Evolutionary conservation across 2,797 vertebrate genomes (phyloP).

Genomic region (Rhincodon typus): DNA sequence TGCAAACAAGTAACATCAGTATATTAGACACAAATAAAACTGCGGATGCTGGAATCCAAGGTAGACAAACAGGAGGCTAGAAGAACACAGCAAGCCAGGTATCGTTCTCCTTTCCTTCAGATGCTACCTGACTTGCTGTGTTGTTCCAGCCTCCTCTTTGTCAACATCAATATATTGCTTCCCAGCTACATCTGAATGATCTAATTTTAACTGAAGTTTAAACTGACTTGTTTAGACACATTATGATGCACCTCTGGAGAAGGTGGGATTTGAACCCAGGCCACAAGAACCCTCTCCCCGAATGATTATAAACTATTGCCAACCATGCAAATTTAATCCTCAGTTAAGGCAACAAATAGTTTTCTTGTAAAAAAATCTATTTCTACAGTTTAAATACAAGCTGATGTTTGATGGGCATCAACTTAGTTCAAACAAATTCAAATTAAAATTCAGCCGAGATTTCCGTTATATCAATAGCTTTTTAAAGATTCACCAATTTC

Average conservation of each 20-base stretch:
- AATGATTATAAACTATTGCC: not conserved
- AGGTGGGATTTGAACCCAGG: too few species aligned
- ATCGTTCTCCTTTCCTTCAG: too few species aligned
- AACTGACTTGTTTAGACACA: too few species aligned
- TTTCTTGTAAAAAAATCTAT: not conserved
- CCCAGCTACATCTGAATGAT: not conserved
- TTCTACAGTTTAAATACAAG: not conserved
- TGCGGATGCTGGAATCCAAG: too few species aligned
- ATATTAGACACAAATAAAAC: not conserved
- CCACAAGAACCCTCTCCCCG: too few species aligned
- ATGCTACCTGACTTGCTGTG: too few species aligned
- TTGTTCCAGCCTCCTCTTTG: too few species aligned
- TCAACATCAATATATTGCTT: not conserved
- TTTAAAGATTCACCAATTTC: not conserved
- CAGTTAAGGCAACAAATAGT: not conserved
- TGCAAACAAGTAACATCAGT: not conserved
- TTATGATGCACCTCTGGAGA: too few species aligned
- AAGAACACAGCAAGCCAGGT: too few species aligned
- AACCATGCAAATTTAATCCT: not conserved
- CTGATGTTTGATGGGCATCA: not conserved
- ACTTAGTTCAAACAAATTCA: not conserved
- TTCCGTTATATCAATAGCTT: not conserved
- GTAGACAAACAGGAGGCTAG: too few species aligned
- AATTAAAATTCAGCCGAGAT: not conserved
- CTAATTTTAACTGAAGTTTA: too few species aligned